Evolutionary conservation across 2,888 invertebrate genomes (phyloP), one percentile per base, ranked within the genome.

Genomic region (Erebia ligea): DNA sequence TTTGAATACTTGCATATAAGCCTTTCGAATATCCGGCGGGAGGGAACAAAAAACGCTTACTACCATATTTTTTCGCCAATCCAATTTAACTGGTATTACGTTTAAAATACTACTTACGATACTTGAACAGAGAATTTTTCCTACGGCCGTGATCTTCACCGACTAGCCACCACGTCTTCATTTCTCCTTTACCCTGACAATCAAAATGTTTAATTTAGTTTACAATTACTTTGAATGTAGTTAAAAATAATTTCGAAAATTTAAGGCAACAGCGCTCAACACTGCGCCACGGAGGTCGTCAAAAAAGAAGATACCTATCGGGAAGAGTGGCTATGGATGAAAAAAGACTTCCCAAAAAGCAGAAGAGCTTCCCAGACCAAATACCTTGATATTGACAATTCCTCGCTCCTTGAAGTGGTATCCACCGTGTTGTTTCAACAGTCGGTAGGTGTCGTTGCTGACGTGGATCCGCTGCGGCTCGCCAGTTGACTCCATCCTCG

Each of bases 401-500:
- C 97, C 97, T 54, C 97, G 90, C 81, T 97, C 96, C 79, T 95
- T 95, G 74, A 95, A 96, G 67, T 94, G 91, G 83, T 96, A 97
- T 0, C 97, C 96, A 0, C 97, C 97, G 11, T 96, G 92, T 75
- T 95, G 94, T 74, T 95, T 95, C 52, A 97, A 87, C 59, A 97
- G 90, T 63, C 88, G 84, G 80, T 95, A 95, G 0, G 97, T 97
- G 63, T 94, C 95, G 76, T 96, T 94, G 63, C 97, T 97, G 84
- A 97, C 94, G 86, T 97, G 97, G 69, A 97, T 96, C 82, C 94
- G 94, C 80, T 96, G 95, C 0, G 97, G 95, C 77, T 96, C 95
- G 0, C 97, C 96, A 2, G 95, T 95, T 65, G 96, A 96, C 84
- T 97, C 97, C 97, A 97, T 97, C 50, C 97, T 88, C 0, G 96